Conservation (phyloP, 64 coral and sea anemone species). For the Trachythela sp. region DNA sequence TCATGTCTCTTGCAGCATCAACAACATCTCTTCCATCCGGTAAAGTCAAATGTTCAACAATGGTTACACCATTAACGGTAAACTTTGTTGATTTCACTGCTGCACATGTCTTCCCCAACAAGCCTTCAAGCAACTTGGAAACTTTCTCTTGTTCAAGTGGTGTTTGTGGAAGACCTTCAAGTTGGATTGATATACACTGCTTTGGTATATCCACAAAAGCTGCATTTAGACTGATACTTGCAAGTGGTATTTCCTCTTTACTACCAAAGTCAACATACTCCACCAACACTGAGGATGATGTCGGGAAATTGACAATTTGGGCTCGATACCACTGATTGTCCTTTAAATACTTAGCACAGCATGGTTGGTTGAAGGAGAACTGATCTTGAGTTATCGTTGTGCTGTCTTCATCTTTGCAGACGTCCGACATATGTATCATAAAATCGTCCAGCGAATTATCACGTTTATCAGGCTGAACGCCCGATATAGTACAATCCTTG, state of each 20-base stretch:
- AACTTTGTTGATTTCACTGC: neutral
- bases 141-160: neutral
- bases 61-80: neutral
- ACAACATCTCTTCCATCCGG: slow-evolving; percentile 4
- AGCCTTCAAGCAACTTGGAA: neutral
- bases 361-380: neutral
- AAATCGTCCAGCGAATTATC: neutral
- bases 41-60: neutral
- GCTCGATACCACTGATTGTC: slow-evolving; percentile 9
- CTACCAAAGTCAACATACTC: slow-evolving; percentile 17
- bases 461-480: neutral
- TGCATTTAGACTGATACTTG: neutral
- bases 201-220: slow-evolving; percentile 16
- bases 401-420: neutral
- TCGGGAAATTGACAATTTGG: neutral
- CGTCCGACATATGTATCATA: neutral
- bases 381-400: neutral
- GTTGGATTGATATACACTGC: neutral
- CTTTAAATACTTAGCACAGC: neutral
- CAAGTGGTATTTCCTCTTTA: neutral
- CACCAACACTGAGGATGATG: neutral
- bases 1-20: neutral
- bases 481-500: neutral
- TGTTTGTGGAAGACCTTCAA: neutral
- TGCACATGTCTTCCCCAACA: neutral